A percentile compares a stretch with the other conserved stretches of the same genome.
Evolutionary conservation across 1,140 invertebrate species (phyloP).

Genomic region (Octopus bimaculoides): DNA sequence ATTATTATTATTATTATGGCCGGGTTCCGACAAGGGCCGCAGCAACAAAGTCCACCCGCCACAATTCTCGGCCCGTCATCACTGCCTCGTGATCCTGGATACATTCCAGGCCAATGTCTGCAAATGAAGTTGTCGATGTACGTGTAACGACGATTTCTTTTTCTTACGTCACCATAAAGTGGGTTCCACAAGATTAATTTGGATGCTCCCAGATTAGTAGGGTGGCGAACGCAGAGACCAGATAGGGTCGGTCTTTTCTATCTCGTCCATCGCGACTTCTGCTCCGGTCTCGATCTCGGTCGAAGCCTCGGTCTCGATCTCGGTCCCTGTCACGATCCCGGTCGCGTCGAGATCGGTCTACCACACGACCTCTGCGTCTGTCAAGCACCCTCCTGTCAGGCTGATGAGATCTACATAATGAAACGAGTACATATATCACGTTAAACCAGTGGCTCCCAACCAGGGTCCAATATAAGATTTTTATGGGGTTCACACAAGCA

Average conservation of each 20-base stretch:
- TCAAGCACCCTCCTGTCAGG: slow-evolving; percentile 26
- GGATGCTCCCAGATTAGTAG: too few relatives aligned
- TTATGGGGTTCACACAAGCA: not conserved
- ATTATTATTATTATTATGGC: too few relatives aligned
- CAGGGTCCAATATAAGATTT: not conserved
- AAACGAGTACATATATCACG: not conserved
- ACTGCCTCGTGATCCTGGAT: too few relatives aligned
- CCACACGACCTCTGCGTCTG: slow-evolving; percentile 23
- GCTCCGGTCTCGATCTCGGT: slow-evolving; percentile 26
- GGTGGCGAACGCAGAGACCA: too few relatives aligned
- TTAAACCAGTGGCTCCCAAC: slow-evolving; percentile 1
- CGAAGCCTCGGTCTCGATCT: slow-evolving; percentile 22
- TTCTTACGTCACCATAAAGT: too few relatives aligned
- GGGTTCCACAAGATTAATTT: too few relatives aligned
- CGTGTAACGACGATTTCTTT: too few relatives aligned
- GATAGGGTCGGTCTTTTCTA: slow-evolving; percentile 23
- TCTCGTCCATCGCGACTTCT: slow-evolving; percentile 23
- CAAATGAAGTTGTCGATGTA: too few relatives aligned
- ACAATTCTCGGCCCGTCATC: too few relatives aligned
- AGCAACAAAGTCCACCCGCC: too few relatives aligned
- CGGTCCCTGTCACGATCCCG: slow-evolving; percentile 25
- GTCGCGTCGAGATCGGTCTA: slow-evolving; percentile 23
- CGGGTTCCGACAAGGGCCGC: too few relatives aligned
- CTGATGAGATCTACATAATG: not conserved
- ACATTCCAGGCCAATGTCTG: too few relatives aligned